Conservation (phyloP, 2,888 invertebrate species). For the Ennomos erosarius region DNA sequence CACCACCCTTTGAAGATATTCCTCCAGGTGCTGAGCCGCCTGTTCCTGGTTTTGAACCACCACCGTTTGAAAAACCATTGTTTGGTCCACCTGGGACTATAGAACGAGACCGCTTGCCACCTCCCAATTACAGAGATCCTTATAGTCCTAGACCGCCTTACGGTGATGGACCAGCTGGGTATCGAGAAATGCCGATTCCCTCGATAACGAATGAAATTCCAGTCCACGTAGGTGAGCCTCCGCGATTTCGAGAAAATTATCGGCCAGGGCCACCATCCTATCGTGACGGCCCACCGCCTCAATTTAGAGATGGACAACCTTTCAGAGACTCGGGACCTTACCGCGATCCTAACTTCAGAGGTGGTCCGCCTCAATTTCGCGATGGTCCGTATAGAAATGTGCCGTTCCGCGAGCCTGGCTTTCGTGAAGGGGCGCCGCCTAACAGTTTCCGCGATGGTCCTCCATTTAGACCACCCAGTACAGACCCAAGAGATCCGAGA, state of each 20-base stretch:
- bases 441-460: conserved; percentile 67
- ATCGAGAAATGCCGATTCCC: conserved; percentile 64
- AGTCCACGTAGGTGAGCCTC: conserved; percentile 71
- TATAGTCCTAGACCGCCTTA: conserved; percentile 66
- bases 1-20: conserved; percentile 83
- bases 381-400: conserved; percentile 68
- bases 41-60: conserved; percentile 86
- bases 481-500: conserved; percentile 70
- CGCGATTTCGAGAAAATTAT: conserved; percentile 74
- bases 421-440: conserved; percentile 69
- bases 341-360: conserved; percentile 69
- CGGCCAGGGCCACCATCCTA: conserved; percentile 65
- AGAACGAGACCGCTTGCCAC: conserved; percentile 72
- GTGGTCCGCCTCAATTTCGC: conserved; percentile 67
- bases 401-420: conserved; percentile 69
- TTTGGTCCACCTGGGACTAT: conserved; percentile 66
- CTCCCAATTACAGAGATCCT: conserved; percentile 69
- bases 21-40: conserved; percentile 88
- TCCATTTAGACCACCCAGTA: conserved; percentile 71
- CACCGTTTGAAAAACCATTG: conserved; percentile 80
- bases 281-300: conserved; percentile 71
- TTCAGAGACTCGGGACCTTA: conserved; percentile 67
- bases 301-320: conserved; percentile 62
- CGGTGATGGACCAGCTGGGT: conserved; percentile 61
- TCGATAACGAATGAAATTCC: conserved; percentile 68